Evolutionary conservation across 1,140 invertebrate genomes (phyloP), one percentile per base, ranked within the genome.

Genomic region (Macrobrachium nipponense): DNA sequence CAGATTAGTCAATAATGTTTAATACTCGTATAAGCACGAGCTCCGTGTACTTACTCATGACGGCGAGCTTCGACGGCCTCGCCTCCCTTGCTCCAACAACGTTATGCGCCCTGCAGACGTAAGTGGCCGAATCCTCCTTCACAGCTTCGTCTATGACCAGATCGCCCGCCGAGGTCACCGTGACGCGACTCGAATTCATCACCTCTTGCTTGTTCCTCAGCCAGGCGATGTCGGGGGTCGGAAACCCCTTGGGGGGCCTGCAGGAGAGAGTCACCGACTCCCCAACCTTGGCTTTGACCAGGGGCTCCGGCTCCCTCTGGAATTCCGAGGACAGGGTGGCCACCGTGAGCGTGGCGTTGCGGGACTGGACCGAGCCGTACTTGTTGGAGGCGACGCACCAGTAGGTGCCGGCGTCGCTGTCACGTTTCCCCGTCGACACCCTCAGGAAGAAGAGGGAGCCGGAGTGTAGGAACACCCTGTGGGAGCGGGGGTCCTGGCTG

Each of bases 371-470:
- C 27, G 80, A 44, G 36, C 80, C 80, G 23, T 82, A 82, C n/a
- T 68, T 72, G 66, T 82, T 82, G 80, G 80, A 51, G 36, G 78
- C 78, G n/a, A 68, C 62, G 27, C 78, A 80, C 78, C 78, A 80
- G 78, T 80, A 80, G 18, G 66, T 82, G 44, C 80, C 80, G 0
- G 80, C 60, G 58, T 82, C 80, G 12, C 36, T 82, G 7, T 72
- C 80, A 15, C 44, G 70, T 66, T 36, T 70, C 58, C 51, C 60
- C 58, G 66, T n/a, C 15, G 80, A 60, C 58, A 82, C 80, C 58
- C 80, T 64, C 11, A 82, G 80, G 80, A 82, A 82, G 80, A 82
- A 82, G 44, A 82, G 68, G n/a, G 80, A 82, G 27, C 80, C 80
- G 14, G 80, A 20, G 68, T 43, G 80, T 11, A 82, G 80, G 43